These are phyloP conservation scores for Caenorhabditis japonica DNA, from an alignment of 2,888 invertebrate species.

Conservation along the genomic window DNA sequence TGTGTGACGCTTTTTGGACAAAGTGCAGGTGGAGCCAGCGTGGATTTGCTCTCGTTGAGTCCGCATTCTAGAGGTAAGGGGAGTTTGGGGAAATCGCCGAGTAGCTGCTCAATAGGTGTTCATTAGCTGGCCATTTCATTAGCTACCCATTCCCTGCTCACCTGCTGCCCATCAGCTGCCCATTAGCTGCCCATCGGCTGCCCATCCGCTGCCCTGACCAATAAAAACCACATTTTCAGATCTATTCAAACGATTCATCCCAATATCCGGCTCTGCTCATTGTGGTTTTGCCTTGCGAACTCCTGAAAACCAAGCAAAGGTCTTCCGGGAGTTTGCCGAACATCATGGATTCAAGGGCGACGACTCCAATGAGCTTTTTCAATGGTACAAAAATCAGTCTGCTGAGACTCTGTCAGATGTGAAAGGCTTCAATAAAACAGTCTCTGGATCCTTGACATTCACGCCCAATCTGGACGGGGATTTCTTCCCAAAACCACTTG, in stretches of 20 bases:
- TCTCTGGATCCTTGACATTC: conserved; percentile 47
- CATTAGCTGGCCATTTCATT: no score
- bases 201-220: no score
- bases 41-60: conserved; percentile 57
- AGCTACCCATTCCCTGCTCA: no score
- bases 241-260: conserved; percentile 55
- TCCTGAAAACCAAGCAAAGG: conserved; percentile 25
- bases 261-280: conserved; percentile 58
- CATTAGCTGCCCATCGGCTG: no score
- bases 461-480: conserved; percentile 65
- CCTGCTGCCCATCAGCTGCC: no score
- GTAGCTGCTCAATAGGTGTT: no score
- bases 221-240: no score
- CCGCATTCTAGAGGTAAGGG: conserved; percentile 63
- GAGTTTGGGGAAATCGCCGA: no score
- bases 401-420: conserved; percentile 5
- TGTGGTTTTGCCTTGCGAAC: conserved; percentile 54
- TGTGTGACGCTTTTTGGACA: conserved; percentile 73
- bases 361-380: conserved; percentile 10
- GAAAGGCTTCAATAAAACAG: conserved; percentile 24
- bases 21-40: conserved; percentile 65
- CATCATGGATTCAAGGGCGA: conserved; percentile 35
- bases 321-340: conserved; percentile 47
- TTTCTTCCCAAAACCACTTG: conserved; percentile 62
- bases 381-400: conserved; percentile 19